Conservation (phyloP, 2,888 invertebrate species). For the Hipparchia semele region DNA sequence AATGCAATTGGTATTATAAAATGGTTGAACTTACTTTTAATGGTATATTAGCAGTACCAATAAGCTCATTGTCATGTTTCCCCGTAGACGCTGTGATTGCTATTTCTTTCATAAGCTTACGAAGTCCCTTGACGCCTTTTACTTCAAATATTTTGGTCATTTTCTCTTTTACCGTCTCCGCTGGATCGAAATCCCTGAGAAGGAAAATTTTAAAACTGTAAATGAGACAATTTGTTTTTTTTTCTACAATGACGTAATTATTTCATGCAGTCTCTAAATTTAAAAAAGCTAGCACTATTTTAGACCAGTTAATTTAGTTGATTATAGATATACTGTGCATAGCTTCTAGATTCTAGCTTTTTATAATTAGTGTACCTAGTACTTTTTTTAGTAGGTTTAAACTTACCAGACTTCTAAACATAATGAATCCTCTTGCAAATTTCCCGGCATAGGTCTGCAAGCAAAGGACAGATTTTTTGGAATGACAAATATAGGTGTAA, state of each 20-base stretch:
- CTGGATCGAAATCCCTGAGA: constrained; percentile 93
- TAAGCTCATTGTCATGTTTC: constrained; percentile 97
- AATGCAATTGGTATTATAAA: not conserved
- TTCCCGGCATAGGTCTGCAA: constrained; percentile 88
- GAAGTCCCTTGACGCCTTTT: constrained; percentile 92
- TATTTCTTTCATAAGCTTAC: constrained; percentile 94
- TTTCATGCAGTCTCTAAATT: not conserved
- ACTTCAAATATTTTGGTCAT: constrained; percentile 93
- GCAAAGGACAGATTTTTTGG: constrained; percentile 31
- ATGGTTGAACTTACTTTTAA: constrained; percentile 86
- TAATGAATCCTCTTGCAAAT: constrained; percentile 88
- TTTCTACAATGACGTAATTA: not conserved
- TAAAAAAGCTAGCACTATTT: no score
- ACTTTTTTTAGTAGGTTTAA: not conserved
- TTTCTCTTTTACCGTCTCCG: constrained; percentile 94
- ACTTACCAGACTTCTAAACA: constrained; percentile 92
- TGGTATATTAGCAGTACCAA: constrained; percentile 93
- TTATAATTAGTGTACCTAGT: no score
- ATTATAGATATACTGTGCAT: no score
- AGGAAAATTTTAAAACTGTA: not conserved
- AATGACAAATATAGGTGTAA: not conserved
- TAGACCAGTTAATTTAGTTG: no score
- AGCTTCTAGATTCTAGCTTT: no score
- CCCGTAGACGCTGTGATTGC: constrained; percentile 97
- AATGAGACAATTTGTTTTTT: no score